Evolutionary conservation across 2,113 vertebrate species (phyloP), one percentile per base, ranked within the genome.

Genomic region (Galbula dea): DNA sequence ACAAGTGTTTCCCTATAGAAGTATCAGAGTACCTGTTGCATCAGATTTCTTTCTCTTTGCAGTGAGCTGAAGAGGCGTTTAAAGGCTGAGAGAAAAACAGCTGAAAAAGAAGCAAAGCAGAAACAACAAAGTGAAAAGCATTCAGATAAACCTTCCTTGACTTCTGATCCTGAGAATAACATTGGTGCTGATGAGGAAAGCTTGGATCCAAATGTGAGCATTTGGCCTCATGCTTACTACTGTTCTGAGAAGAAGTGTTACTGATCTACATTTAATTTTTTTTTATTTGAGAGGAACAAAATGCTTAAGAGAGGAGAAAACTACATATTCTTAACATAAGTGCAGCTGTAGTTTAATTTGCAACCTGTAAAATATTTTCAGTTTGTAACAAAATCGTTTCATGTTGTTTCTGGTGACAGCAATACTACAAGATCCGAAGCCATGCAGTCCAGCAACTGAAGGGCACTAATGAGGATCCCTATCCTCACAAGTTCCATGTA

Each of bases 341-440:
- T 29, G 27, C 23, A 92, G 9, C n/a, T 89, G 11, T 49, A 48
- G 61, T 81, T 76, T 57, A 55, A 27, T 62, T 74, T 69, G 10
- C 14, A n/a, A 17, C 12, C 14, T 78, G 5, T 52, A 29, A 63
- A 29, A 9, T 68, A 37, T 32, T 69, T 92, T 58, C 9, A 30
- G 12, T 80, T 80, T 83, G 19, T 90, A 66, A 86, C 29, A 41
- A 58, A 78, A 18, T 67, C 0, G 0, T 59, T 83, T 86, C 7
- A 4, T 74, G 89, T 71, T 85, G 34, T 90, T 74, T 93, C 16
- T 79, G 71, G 19, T 84, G 54, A 62, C 87, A 99, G 99, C 99
- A 99, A 99, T 99, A 99, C 95, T 99, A 97, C 96, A 99, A 99
- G 98, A 99, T 99, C 85, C 98, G 99, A 62, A 98, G 98, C 52